These are phyloP conservation scores for Cheilosia pagana DNA, from an alignment of 2,888 invertebrate genomes.

Conservation along the genomic window DNA sequence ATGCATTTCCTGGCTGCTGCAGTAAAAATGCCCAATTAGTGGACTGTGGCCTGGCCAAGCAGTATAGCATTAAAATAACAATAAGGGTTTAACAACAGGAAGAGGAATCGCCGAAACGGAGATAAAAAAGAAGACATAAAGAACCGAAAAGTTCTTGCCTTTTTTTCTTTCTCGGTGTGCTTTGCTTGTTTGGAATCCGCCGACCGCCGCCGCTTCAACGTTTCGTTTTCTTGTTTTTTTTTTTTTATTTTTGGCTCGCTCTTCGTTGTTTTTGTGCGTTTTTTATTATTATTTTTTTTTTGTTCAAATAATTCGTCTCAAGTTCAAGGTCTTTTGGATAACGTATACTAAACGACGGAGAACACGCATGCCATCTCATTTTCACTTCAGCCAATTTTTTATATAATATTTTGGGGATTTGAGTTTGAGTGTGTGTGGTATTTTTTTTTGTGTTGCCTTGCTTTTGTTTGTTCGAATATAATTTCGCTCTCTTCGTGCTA, in stretches of 20 bases:
- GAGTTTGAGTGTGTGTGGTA: conserved; percentile 11
- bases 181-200: conserved; percentile 54
- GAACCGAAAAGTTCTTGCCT: conserved; percentile 19
- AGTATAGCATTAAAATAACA: conserved; percentile 36
- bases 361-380: conserved; percentile 69
- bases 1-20: conserved; percentile 62
- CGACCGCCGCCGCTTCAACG: conserved; percentile 26
- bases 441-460: conserved; percentile 20
- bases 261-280: conserved; percentile 52
- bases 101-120: conserved; percentile 71
- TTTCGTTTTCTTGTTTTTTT: conserved; percentile 44
- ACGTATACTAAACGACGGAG: conserved; percentile 77
- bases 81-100: conserved; percentile 61
- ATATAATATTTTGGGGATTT: conserved; percentile 34
- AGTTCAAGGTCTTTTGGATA: conserved; percentile 84
- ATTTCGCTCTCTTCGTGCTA: conserved; percentile 49
- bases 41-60: background rate
- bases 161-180: conserved; percentile 51
- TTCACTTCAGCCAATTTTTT: conserved; percentile 51
- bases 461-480: conserved; percentile 41
- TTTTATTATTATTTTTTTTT: conserved; percentile 75
- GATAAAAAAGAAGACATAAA: conserved; percentile 16
- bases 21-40: conserved; percentile 28
- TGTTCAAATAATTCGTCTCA: conserved; percentile 84
- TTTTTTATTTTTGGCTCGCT: conserved; percentile 57